Evolutionary conservation across 2,797 vertebrate genomes (phyloP), one percentile per base, ranked within the genome.

Genomic region (Psittacula derbiana): DNA sequence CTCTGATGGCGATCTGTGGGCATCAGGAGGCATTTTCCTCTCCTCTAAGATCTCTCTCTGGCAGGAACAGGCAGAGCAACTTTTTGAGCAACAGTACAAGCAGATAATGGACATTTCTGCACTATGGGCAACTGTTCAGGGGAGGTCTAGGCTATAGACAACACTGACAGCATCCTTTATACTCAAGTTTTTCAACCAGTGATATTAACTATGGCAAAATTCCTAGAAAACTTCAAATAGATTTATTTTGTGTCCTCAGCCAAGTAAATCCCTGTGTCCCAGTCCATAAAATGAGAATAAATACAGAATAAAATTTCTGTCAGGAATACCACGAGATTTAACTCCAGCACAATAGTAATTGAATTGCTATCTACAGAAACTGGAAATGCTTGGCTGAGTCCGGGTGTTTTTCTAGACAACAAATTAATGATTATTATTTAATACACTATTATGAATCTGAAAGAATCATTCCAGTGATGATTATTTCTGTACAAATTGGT

Each of bases 1-100:
- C 18, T n/a, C 31, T 4, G 0, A 2, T 2, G 24, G 8, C 5
- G 16, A 28, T 33, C 33, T 0, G 1, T n/a, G 53, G 19, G 21
- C 44, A 62, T 14, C 3, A 3, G 21, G 28, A 81, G 33, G 58
- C 17, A 44, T 55, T 36, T n/a, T n/a, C n/a, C 38, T 31, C 13
- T 70, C 49, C 62, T 46, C 1, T 4, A 69, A n/a, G 53, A 16
- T 17, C 44, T 53, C 38, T 36, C 18, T 43, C 41, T 18, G 30
- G 43, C 40, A 66, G 33, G 47, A 91, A 49, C 0, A 60, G 61
- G 47, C 49, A 83, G 43, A 72, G 19, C 31, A 62, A 11, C 6
- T 0, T 44, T 57, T 57, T 64, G n/a, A 71, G 76, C 53, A 85
- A 18, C 2, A 16, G 3, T 5, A 7, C 21, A 38, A 72, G 55